Evolutionary conservation across 2,888 invertebrate species (phyloP), one percentile per base, ranked within the genome.

Genomic region (Beris morrisii): DNA sequence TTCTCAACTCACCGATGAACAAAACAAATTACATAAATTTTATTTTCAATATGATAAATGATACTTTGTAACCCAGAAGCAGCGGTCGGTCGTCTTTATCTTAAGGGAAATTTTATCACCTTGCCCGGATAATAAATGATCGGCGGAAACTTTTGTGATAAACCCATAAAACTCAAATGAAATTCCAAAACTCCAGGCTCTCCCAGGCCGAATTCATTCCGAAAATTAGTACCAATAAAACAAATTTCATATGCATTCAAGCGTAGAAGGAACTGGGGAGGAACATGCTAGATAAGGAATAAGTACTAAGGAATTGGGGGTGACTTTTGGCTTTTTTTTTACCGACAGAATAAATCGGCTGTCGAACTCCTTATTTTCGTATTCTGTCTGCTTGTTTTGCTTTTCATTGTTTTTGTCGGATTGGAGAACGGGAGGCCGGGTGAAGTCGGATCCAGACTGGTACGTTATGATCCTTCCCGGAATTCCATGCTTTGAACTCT

Each of bases 231-330:
- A 54, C 52, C 48, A 67, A 65, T 67, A 67, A 67, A 64, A 67
- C 58, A 52, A 67, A 67, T 67, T 67, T 64, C 67, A 64, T 67
- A 64, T 67, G 67, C 67, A 67, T 56, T 67, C 67, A 52, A 52
- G 44, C 57, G 48, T 52, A 32, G 50, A 38, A 50, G 52, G 46
- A 32, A 46, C 43, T 48, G 28, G 54, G 28, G 46, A 54, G 50
- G 61, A 50, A 55, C 66, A 53, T 43, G 64, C 54, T 58, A 64
- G 64, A 64, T 54, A 54, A 54, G 44, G 57, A 53, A 22, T 4
- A 44, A 44, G 32, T 38, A 13, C 56, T 44, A 44, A 5, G 38
- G 4, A 38, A 38, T 38, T 9, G 38, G 38, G 22, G 38, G 38
- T 38, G 5, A 38, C 38, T 38, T 38, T 38, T 1, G 38, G 9